A percentile compares a stretch with the other conserved stretches of the same genome.
phyloP scores from a whole-genome alignment of 2,113 vertebrate species.

The Austrofundulus limnaeus region DNA sequence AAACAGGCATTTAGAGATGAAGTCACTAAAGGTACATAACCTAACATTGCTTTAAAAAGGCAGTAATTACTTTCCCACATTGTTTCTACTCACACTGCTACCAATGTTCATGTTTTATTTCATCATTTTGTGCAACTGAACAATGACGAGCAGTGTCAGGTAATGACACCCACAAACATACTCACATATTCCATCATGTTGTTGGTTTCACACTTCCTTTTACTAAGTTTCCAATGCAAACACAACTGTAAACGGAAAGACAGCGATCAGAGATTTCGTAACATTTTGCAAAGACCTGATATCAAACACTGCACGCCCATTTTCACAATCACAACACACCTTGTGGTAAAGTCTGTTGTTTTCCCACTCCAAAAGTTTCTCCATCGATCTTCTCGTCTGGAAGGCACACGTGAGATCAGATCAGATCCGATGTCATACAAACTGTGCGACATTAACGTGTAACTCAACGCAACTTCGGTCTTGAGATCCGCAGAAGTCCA shows the following conservation, averaged over 20 bases:
- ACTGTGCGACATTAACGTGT: background rate
- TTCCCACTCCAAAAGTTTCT: slow-evolving; percentile 99
- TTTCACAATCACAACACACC: slow-evolving; percentile 84
- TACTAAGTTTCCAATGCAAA: slow-evolving; percentile 99
- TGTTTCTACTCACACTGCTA: background rate
- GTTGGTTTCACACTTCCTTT: slow-evolving; percentile 99
- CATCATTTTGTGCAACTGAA: no score
- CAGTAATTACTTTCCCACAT: background rate
- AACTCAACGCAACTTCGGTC: background rate
- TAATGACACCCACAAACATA: slow-evolving; percentile 35
- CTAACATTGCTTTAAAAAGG: background rate
- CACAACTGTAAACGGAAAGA: slow-evolving; percentile 84
- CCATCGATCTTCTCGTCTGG: slow-evolving; percentile 97
- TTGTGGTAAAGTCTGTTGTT: slow-evolving; percentile 99
- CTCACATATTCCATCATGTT: slow-evolving; percentile 99
- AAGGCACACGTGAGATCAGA: slow-evolving; percentile 43
- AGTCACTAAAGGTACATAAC: background rate
- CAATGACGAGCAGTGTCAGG: no score
- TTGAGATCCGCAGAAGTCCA: background rate
- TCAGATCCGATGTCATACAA: background rate
- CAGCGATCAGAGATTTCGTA: background rate
- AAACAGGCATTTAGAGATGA: slow-evolving; percentile 26
- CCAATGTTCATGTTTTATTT: no score
- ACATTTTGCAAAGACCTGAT: background rate
- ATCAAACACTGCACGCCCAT: slow-evolving; percentile 47